Base-by-base conservation (phyloP, 2,797 vertebrate genomes). In the Gambelia wislizenii region DNA sequence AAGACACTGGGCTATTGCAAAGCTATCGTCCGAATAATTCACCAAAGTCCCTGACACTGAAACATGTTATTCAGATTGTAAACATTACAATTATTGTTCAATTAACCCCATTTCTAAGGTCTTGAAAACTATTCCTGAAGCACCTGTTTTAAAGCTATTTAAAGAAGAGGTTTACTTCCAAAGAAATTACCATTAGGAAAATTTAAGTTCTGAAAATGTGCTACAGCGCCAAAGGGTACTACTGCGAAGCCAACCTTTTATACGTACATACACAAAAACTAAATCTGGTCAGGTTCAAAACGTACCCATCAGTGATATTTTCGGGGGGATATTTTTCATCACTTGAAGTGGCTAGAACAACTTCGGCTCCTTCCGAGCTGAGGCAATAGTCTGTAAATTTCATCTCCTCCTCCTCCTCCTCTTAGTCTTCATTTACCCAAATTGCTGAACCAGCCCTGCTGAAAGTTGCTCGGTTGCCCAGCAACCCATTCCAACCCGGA, bases 231-330 rank as follows among this genome's bases (percentile, higher is more conserved):
- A 49, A 49, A 49, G 47, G 47, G 47, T 49, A 3, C 6, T 49
- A 49, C n/a, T n/a, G 67, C 0, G 33, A 10, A 36, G 13, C 9
- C 13, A 54, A 14, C 10, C 52, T 54, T 54, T 54, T 14, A 2
- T 54, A 12, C 10, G 13, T n/a, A n/a, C n/a, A n/a, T n/a, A n/a
- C 52, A 12, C 52, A 54, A 54, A 61, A 61, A 25, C 59, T 27
- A 7, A 7, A 12, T 4, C 64, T 33, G 36, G 6, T 4, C 42
- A 42, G 30, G 8, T 25, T 56, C 42, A 25, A 4, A 16, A 70
- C 97, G 98, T 93, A 99, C 99, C 98, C 98, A 91, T 99, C 98
- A 13, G 96, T 96, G 14, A 99, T 97, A 94, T 97, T 98, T 94
- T 98, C 98, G 56, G 98, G 97, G 0, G 98, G 98, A 83, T 98